These are phyloP conservation scores for Chelon auratus DNA, from an alignment of 2,797 vertebrate genomes.

Conservation along the genomic window DNA sequence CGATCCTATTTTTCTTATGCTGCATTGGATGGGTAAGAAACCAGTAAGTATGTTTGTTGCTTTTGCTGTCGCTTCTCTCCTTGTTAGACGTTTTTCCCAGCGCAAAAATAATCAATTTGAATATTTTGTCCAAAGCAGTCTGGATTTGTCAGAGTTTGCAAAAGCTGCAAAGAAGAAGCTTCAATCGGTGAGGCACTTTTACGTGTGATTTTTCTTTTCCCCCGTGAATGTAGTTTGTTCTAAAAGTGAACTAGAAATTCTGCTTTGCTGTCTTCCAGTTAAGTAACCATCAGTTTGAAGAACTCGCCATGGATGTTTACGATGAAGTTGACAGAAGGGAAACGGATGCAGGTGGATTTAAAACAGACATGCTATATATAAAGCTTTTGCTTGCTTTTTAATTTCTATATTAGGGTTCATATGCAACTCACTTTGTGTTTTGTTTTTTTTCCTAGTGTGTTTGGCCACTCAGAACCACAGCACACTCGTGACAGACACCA, in stretches of 20 bases:
- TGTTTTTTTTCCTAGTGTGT: constrained; percentile 87
- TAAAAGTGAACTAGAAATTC: not conserved
- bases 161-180: constrained; percentile 99
- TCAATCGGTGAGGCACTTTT: constrained; percentile 91
- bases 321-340: constrained; percentile 99
- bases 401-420: not conserved
- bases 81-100: constrained; percentile 4
- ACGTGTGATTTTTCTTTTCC: not conserved
- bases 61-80: not conserved
- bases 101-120: not conserved
- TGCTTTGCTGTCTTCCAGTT: constrained; percentile 81
- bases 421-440: not conserved
- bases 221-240: not conserved
- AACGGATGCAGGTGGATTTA: constrained; percentile 92
- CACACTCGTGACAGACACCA: constrained; percentile 96
- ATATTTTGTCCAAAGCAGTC: constrained; percentile 84
- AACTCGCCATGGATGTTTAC: constrained; percentile 99
- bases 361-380: not conserved
- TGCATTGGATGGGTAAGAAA: constrained; percentile 83
- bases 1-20: constrained; percentile 57
- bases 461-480: constrained; percentile 98
- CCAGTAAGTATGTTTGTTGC: constrained; percentile 81
- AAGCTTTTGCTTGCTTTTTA: not conserved
- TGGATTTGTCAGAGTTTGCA: constrained; percentile 97
- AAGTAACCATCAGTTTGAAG: constrained; percentile 99